phyloP scores from a whole-genome alignment of 1,140 invertebrate genomes.

The Hypsibius dujardini region DNA sequence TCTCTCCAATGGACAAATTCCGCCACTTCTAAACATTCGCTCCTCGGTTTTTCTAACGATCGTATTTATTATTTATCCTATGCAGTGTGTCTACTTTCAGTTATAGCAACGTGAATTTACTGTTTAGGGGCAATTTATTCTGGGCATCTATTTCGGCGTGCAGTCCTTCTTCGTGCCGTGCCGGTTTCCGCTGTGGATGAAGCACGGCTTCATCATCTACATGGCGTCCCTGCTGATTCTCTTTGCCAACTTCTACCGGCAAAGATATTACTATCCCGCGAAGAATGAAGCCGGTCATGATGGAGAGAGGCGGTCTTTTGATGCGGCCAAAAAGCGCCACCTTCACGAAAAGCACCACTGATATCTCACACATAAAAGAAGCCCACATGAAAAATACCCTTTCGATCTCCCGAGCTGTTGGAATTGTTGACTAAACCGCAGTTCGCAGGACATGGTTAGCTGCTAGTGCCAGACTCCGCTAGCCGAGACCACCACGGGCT shows the following conservation, averaged over 20 bases:
- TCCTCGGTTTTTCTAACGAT: background rate
- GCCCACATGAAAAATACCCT: background rate
- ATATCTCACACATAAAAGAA: background rate
- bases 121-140: slow-evolving; percentile 61
- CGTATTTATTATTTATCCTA: background rate
- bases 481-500: too few species aligned
- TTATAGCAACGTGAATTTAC: background rate
- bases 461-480: too few species aligned
- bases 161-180: slow-evolving; percentile 64
- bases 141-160: slow-evolving; percentile 57
- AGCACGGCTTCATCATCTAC: slow-evolving; percentile 71
- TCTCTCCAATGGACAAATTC: background rate
- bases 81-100: background rate
- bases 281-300: background rate
- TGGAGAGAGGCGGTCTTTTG: background rate
- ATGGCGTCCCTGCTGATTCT: slow-evolving; percentile 74
- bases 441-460: too few species aligned
- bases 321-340: background rate
- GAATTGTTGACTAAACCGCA: background rate
- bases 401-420: background rate
- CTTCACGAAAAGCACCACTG: background rate
- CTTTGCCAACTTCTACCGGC: slow-evolving; percentile 72
- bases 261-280: background rate
- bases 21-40: background rate
- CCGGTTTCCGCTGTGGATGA: slow-evolving; percentile 81